Evolutionary conservation across 2,113 vertebrate genomes (phyloP).

Genomic region (Ptilorrhoa leucosticta): DNA sequence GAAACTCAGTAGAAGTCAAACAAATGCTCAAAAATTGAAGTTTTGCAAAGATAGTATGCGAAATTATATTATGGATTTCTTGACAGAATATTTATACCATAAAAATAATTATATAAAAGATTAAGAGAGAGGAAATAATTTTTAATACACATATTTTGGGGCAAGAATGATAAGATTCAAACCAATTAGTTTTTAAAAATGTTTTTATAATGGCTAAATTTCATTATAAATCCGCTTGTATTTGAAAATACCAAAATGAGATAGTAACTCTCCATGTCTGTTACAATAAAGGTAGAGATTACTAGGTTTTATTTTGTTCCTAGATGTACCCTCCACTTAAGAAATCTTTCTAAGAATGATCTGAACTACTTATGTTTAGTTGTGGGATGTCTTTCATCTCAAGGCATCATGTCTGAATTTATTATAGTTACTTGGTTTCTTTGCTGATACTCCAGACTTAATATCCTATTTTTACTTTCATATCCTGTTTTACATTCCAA

Average conservation of each 20-base stretch:
- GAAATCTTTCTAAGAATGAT: neutral
- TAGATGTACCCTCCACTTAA: neutral
- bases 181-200: too few relatives aligned
- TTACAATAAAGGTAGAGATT: neutral
- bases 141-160: neutral
- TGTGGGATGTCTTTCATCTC: neutral
- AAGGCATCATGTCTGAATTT: neutral
- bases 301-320: neutral
- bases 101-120: neutral
- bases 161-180: neutral
- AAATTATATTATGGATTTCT: neutral
- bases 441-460: neutral
- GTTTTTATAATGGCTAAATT: neutral
- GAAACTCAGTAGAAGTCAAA: neutral
- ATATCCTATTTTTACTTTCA: neutral
- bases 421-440: neutral
- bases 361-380: neutral
- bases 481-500: neutral
- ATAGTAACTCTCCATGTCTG: neutral
- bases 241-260: neutral
- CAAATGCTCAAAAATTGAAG: neutral
- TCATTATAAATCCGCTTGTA: neutral
- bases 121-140: neutral
- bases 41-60: neutral
- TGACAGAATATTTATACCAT: neutral